These are phyloP conservation scores for Kradibia gibbosae DNA, from an alignment of 1,140 invertebrate species.

Conservation along the genomic window DNA sequence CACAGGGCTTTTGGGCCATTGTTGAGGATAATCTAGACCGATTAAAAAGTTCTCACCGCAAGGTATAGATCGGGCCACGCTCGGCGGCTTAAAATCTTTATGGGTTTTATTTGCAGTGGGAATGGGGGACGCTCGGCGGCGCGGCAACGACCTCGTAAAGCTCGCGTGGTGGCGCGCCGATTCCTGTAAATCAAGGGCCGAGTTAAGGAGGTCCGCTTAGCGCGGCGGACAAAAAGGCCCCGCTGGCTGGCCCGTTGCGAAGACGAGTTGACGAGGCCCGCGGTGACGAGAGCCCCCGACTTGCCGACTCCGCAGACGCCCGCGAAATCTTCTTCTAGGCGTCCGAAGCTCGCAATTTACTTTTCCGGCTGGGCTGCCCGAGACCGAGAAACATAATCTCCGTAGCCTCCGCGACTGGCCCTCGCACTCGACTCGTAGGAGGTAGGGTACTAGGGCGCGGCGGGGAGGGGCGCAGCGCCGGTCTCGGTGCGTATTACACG, in stretches of 20 bases:
- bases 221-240: background rate
- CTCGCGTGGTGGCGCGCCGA: background rate
- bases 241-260: too few relatives aligned
- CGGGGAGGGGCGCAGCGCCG: too few relatives aligned
- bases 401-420: too few relatives aligned
- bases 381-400: too few relatives aligned
- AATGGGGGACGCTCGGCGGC: background rate
- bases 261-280: too few relatives aligned
- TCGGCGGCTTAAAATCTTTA: constrained; percentile 6
- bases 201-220: background rate
- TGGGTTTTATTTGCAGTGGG: background rate
- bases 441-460: too few relatives aligned
- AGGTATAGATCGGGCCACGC: background rate
- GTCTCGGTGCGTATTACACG: background rate
- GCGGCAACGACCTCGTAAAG: constrained; percentile 11
- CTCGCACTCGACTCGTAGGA: too few relatives aligned
- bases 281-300: too few relatives aligned
- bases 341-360: too few relatives aligned
- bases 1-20: background rate
- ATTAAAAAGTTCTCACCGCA: background rate
- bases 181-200: background rate
- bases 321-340: too few relatives aligned
- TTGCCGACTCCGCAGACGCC: too few relatives aligned
- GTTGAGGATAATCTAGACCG: background rate
- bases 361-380: too few relatives aligned